Conservation (phyloP, 2,797 vertebrate genomes). For the Sebastes kiyomatsui region DNA sequence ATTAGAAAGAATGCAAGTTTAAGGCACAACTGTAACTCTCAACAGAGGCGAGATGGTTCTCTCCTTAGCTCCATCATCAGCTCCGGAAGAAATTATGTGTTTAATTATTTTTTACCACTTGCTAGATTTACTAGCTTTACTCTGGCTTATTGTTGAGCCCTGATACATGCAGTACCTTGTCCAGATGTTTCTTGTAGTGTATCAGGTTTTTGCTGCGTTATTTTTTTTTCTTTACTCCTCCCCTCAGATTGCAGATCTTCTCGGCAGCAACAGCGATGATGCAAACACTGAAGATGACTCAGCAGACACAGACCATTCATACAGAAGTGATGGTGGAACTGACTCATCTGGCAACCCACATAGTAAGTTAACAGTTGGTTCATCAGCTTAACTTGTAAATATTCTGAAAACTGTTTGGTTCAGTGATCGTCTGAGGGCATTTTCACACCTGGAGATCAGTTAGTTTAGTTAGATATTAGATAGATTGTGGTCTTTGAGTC, state of each 20-base stretch:
- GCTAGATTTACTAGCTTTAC: too few species aligned
- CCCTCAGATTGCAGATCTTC: constrained; percentile 84
- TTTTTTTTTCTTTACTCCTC: background rate
- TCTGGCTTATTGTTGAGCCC: too few species aligned
- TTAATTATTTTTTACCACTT: too few species aligned
- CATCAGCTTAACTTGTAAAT: background rate
- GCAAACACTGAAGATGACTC: constrained; percentile 43
- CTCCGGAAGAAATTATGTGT: too few species aligned
- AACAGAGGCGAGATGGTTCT: too few species aligned
- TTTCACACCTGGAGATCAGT: background rate
- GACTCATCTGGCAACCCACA: constrained; percentile 33
- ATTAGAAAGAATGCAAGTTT: too few species aligned
- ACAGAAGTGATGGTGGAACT: background rate
- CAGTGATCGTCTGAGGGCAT: too few species aligned
- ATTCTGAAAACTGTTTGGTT: background rate
- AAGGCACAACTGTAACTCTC: too few species aligned
- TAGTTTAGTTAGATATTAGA: background rate
- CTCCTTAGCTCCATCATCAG: too few species aligned
- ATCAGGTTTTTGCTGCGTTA: background rate
- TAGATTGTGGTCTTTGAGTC: background rate
- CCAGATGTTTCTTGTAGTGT: background rate
- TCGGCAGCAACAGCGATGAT: constrained; percentile 83
- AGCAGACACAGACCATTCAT: background rate
- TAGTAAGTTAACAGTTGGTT: constrained; percentile 82
- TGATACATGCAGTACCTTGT: background rate